Conservation (phyloP, 2,888 invertebrate species). For the Epinotia bilunana region DNA sequence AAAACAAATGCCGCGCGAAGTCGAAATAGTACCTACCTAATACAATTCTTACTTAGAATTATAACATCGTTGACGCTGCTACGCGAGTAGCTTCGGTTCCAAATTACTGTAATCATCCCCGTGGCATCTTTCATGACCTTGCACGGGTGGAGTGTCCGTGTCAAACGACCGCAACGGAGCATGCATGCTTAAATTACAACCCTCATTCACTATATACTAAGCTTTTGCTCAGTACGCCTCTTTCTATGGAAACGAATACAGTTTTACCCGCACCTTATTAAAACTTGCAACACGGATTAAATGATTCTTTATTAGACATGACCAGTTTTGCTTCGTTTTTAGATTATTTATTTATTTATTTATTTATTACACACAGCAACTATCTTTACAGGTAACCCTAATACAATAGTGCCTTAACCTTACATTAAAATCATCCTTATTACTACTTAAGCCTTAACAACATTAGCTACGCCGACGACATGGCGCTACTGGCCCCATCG, state of each 20-base stretch:
- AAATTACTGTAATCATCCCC: slow-evolving; percentile 21
- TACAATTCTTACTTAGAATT: not conserved
- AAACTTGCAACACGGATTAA: not conserved
- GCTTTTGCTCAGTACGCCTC: not conserved
- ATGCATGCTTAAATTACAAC: slow-evolving; percentile 21
- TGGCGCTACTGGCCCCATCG: no score
- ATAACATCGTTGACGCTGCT: not conserved
- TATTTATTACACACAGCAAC: no score
- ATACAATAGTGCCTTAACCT: no score
- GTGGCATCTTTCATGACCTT: slow-evolving; percentile 16
- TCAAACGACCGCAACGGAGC: slow-evolving; percentile 5
- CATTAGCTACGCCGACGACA: no score
- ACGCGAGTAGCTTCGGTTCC: not conserved
- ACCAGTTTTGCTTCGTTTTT: no score
- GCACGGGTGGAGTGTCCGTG: slow-evolving; percentile 15
- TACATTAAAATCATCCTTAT: no score
- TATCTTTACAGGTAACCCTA: no score
- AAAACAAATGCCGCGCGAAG: no score
- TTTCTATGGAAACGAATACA: not conserved
- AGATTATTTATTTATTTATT: no score
- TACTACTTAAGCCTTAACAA: no score
- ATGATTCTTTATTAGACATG: not conserved
- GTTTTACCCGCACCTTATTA: not conserved
- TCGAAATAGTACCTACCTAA: not conserved
- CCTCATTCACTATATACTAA: slow-evolving; percentile 13